These are phyloP conservation scores for Mythimna ferrago DNA, from an alignment of 2,888 invertebrate species.

Conservation along the genomic window DNA sequence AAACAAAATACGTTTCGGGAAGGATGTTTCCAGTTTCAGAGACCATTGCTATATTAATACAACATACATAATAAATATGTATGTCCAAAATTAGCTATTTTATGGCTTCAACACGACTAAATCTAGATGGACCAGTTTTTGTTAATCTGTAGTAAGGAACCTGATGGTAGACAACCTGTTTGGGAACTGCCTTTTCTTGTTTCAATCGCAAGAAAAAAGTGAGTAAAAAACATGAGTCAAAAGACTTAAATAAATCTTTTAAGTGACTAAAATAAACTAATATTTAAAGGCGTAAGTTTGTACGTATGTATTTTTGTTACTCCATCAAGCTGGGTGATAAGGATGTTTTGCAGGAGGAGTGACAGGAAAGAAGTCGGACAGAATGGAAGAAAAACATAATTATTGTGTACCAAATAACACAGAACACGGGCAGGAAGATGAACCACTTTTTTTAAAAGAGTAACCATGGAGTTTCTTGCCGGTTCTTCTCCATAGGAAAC, in stretches of 20 bases:
- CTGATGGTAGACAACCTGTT: constrained; percentile 10
- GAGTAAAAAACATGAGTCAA: too few relatives aligned
- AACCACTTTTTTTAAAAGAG: too few relatives aligned
- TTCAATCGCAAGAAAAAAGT: not conserved
- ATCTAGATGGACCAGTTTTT: constrained; percentile 37
- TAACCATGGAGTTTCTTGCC: too few relatives aligned
- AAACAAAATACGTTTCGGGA: not conserved
- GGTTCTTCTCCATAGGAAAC: too few relatives aligned
- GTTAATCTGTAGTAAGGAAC: not conserved
- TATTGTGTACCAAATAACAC: too few relatives aligned
- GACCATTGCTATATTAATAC: not conserved
- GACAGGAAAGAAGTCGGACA: too few relatives aligned
- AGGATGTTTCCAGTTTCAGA: not conserved
- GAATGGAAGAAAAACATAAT: too few relatives aligned
- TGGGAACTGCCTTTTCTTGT: constrained; percentile 1
- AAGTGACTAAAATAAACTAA: not conserved
- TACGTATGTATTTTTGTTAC: too few relatives aligned
- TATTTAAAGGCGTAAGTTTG: not conserved
- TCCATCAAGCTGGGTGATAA: too few relatives aligned
- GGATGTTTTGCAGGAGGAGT: too few relatives aligned
- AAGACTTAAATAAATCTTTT: not conserved
- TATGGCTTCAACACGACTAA: constrained; percentile 24
- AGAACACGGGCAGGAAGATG: too few relatives aligned
- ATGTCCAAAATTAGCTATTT: not conserved
- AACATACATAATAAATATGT: not conserved